A percentile compares a stretch with the other conserved stretches of the same genome.
These are phyloP conservation scores for Bimastos eiseni DNA, from an alignment of 2,888 invertebrate genomes.

Conservation along the genomic window DNA sequence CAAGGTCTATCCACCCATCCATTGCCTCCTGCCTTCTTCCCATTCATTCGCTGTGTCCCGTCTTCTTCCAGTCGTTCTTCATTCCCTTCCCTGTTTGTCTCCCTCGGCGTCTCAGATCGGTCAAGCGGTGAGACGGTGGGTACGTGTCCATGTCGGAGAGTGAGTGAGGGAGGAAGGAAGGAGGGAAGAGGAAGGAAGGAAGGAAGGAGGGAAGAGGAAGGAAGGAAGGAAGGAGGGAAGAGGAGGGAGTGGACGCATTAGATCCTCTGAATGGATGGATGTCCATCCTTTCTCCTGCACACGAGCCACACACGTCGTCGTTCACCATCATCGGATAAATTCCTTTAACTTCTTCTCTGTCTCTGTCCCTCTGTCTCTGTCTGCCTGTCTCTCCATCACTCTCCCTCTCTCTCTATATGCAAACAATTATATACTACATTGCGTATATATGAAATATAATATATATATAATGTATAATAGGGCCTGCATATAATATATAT, in stretches of 20 bases:
- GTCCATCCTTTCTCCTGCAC: background rate
- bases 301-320: background rate
- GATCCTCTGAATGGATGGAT: background rate
- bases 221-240: no score
- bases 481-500: no score
- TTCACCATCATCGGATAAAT: background rate
- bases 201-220: no score
- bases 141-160: background rate
- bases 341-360: background rate
- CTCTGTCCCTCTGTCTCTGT: background rate
- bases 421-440: no score
- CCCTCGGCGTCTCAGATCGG: background rate
- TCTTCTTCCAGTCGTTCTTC: background rate
- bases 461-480: no score
- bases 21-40: no score
- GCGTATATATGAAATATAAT: no score
- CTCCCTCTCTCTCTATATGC: no score
- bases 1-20: background rate
- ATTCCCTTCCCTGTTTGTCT: background rate
- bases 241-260: background rate
- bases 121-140: slow-evolving; percentile 18
- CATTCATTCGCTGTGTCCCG: no score
- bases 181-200: no score
- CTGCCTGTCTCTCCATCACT: no score
- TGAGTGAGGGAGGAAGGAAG: background rate